Evolutionary conservation across 2,113 vertebrate genomes (phyloP), one percentile per base, ranked within the genome.

Genomic region (Electrona antarctica): DNA sequence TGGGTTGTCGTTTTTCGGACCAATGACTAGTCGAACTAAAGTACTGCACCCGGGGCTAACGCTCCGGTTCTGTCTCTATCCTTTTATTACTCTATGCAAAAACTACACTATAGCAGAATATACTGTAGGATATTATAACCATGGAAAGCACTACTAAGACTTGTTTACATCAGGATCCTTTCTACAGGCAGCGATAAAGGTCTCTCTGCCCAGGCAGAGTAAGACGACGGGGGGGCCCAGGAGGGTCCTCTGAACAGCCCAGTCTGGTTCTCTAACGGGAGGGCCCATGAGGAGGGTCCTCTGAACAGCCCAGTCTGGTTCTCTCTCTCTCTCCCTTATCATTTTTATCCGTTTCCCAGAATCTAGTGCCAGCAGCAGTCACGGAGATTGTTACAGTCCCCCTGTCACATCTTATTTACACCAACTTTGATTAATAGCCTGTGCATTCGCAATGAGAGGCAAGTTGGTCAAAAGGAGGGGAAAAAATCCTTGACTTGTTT

Each of bases 351-450:
- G 70, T 46, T 67, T 65, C 64, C 69, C 41, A 79, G 75, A 76
- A 75, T 47, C 60, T 41, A 60, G 52, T 4, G 3, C 65, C 66
- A 83, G 59, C 75, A 81, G 60, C 49, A 74, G 74, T 54, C 59
- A 73, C 67, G n/a, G 62, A 75, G 63, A 65, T 63, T 76, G 71
- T 80, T 74, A 73, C 58, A 64, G 51, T 55, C 48, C 65, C 56
- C 50, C 76, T 54, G 59, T 84, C 79, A 68, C 69, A 45, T 57
- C 49, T 15, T 84, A 82, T 88, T 87, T 85, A 88, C 59, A 61
- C 67, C 75, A 60, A 46, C 70, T 74, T 69, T 89, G 82, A 91
- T 86, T 78, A 83, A 84, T 87, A 59, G 74, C 45, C 67, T 59
- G 46, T 72, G 47, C 64, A 56, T 72, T 77, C 45, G 49, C 68